Conservation (phyloP, 2,797 vertebrate species). For the Bufotes viridis region DNA sequence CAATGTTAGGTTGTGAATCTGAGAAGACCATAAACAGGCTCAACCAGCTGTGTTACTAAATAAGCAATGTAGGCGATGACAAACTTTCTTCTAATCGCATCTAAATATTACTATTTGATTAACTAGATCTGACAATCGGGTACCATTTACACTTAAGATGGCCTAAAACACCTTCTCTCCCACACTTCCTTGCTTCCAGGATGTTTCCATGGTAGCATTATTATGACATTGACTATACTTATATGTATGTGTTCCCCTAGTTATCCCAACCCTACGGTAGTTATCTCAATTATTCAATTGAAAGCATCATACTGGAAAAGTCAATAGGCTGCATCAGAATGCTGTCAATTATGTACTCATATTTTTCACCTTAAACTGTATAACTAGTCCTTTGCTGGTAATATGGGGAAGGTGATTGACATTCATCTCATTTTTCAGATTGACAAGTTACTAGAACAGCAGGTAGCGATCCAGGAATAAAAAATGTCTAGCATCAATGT, state of each 20-base stretch:
- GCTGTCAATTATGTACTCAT: neutral
- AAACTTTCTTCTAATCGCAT: neutral
- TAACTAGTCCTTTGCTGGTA: neutral
- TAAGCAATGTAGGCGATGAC: neutral
- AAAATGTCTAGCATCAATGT: neutral
- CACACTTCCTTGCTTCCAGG: neutral
- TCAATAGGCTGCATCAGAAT: neutral
- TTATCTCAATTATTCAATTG: neutral
- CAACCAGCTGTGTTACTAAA: neutral
- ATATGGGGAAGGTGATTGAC: neutral
- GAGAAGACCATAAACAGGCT: neutral
- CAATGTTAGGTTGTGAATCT: neutral
- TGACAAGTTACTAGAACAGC: neutral
- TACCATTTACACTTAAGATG: neutral
- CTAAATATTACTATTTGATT: neutral
- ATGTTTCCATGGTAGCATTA: conserved; percentile 1
- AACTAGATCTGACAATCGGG: too few relatives aligned
- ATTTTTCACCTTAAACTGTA: neutral
- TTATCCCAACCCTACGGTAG: too few relatives aligned
- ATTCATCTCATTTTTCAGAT: neutral
- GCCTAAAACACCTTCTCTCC: neutral
- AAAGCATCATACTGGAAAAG: neutral
- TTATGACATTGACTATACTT: neutral
- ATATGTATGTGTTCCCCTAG: too few relatives aligned
- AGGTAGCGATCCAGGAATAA: neutral